Evolutionary conservation across 2,888 invertebrate species (phyloP), one percentile per base, ranked within the genome.

Genomic region (Yponomeuta malinellus): DNA sequence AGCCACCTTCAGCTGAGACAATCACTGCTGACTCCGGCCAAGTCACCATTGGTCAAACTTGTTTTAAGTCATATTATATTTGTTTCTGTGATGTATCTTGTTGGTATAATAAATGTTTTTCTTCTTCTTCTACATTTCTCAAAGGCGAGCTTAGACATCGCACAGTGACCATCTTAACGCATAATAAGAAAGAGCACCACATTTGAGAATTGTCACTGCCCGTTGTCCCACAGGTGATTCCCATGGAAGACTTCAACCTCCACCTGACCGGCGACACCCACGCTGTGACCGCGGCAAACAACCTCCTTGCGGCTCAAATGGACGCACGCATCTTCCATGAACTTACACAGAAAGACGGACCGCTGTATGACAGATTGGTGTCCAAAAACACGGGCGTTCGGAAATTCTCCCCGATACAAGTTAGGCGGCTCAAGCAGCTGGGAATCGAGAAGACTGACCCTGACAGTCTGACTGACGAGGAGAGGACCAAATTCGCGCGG

Each of bases 181-280:
- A 33, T 33, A 33, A 33, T 33, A 33, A 33, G 33, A 33, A 33
- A 33, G 3, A 33, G 3, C 33, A 33, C 33, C 33, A 2, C 33
- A 33, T 33, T 33, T 33, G 2, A 4, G 33, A 33, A 33, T 4
- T 33, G 33, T 5, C 33, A 12, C 15, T 70, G 33, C 37, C 15
- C 23, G 71, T 52, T 63, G 10, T 31, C 29, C 37, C 31, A 43
- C 93, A 96, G 94, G 97, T 97, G 0, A 99, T 99, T 76, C 99
- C 99, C 0, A 99, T 99, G 99, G 99, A 99, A 88, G 99, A 99
- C 79, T 99, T 99, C 88, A 99, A 99, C 91, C 94, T 99, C 0
- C 99, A 99, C 86, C 92, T 99, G 75, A 99, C 99, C 0, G 98
- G 99, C 1, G 99, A 99, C 83, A 99, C 99, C 79, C 99, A 99